Conservation (phyloP, 2,113 vertebrate species). For the Sciurus niger region DNA sequence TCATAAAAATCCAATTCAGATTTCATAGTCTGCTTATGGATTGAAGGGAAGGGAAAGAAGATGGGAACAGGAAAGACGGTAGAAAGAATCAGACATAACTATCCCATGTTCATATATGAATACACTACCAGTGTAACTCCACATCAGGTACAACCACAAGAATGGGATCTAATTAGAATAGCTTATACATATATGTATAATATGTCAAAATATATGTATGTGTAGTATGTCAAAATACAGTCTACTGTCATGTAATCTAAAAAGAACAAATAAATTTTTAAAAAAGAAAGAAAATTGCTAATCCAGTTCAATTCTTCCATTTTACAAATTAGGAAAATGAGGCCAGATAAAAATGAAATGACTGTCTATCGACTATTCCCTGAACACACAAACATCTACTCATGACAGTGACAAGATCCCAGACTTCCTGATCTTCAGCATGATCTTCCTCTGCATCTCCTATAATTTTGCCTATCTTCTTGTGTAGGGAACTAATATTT, state of each 20-base stretch:
- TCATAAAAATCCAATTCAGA: background rate
- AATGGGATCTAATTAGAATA: too few relatives aligned
- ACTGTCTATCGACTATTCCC: background rate
- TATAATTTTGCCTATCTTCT: background rate
- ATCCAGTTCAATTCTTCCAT: background rate
- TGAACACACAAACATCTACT: background rate
- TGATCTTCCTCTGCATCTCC: background rate
- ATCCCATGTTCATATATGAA: too few relatives aligned
- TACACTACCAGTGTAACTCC: too few relatives aligned
- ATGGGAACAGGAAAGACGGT: too few relatives aligned
- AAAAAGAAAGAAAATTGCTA: background rate
- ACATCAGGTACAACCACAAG: too few relatives aligned
- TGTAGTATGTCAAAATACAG: too few relatives aligned
- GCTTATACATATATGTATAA: too few relatives aligned
- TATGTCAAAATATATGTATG: too few relatives aligned
- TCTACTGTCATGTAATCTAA: too few relatives aligned
- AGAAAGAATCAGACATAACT: too few relatives aligned
- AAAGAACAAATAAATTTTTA: too few relatives aligned
- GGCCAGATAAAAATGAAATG: background rate
- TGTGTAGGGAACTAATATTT: background rate
- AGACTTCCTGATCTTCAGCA: background rate
- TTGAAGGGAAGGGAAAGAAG: too few relatives aligned
- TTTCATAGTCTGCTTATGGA: background rate
- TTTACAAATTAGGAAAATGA: constrained; percentile 21
- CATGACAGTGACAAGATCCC: background rate